Evolutionary conservation across 2,797 vertebrate genomes (phyloP), one percentile per base, ranked within the genome.

Genomic region (Dryobates pubescens): DNA sequence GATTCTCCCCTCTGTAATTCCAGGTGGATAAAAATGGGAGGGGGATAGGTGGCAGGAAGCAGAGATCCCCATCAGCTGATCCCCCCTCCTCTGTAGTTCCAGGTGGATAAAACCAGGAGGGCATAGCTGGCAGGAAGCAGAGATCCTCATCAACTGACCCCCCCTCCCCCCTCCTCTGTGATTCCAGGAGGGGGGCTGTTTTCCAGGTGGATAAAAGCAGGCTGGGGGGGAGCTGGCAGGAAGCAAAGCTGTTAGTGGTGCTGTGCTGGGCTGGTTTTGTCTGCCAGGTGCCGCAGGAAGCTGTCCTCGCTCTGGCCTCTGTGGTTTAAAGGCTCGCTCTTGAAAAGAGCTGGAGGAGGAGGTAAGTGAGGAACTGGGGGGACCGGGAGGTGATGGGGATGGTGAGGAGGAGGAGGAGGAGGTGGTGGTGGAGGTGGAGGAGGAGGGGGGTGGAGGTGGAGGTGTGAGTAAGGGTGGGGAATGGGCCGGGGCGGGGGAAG

Each of bases 291-390:
- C 83, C 99, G 98, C 97, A 99, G 98, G 89, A 99, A 99, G 94
- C 86, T 96, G 96, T 98, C 98, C 96, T 99, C 99, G 59, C 98
- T 98, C 43, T 99, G 99, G 91, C 98, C 98, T 68, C 99, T 98
- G 96, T 99, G 99, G 94, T 99, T 99, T 89, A 99, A 97, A 49
- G 99, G 98, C 98, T 99, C 99, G 10, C 98, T 99, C 97, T 99
- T 99, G 89, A 99, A 99, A 73, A 99, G 99, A 54, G 99, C 99
- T 0, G 99, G 99, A 9, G 99, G 98, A 13, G 99, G 99, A 16
- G 99, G 99, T 16, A 99, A 97, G 89, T 99, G 98, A 13, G 99
- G 97, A 71, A 98, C 98, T 0, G 98, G 98, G 5, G 98, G 98
- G 22, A 99, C 98, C 0, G 98, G 96, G 32, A 99, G 97, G 93